Evolutionary conservation across 2,113 vertebrate species (phyloP), one percentile per base, ranked within the genome.

Genomic region (Saccopteryx bilineata): DNA sequence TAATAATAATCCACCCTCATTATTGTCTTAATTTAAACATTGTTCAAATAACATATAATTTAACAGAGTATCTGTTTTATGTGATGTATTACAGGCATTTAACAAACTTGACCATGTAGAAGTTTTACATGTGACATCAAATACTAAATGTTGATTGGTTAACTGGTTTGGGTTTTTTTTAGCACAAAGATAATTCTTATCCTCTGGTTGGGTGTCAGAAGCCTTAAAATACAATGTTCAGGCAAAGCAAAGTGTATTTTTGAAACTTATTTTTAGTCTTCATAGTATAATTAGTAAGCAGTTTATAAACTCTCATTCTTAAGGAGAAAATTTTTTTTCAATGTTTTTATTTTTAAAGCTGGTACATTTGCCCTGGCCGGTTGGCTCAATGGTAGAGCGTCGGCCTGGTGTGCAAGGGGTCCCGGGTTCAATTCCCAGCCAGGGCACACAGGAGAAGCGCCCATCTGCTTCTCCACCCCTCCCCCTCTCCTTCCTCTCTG

Each of bases 241-340:
- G 63, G n/a, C 69, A 93, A 96, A 92, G 21, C 9, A 92, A 93
- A 82, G 17, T 56, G 19, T 11, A 52, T n/a, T 93, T 87, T 92
- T 95, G 23, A 61, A 92, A 87, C 17, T 75, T 92, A 61, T 46
- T 74, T 83, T 88, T 75, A 48, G 68, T 86, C 58, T 94, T 94
- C 60, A 75, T 39, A 69, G 68, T 79, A 26, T 89, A 79, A 54
- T 12, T 69, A 71, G 52, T 33, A 84, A 54, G 4, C 15, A 66
- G 10, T 85, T 72, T 71, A 84, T 7, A 71, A 81, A 48, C 18
- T 63, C 92, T 7, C 33, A 69, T 68, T 69, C 33, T 87, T 91
- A 46, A 80, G 95, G 39, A 90, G 39, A 76, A 94, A 94, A 89
- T 2, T 14, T 90, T 94, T 72, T 48, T 13, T 1, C n/a, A 60